Conservation (phyloP, 2,888 invertebrate genomes). For the Digitonthophagus gazella region DNA sequence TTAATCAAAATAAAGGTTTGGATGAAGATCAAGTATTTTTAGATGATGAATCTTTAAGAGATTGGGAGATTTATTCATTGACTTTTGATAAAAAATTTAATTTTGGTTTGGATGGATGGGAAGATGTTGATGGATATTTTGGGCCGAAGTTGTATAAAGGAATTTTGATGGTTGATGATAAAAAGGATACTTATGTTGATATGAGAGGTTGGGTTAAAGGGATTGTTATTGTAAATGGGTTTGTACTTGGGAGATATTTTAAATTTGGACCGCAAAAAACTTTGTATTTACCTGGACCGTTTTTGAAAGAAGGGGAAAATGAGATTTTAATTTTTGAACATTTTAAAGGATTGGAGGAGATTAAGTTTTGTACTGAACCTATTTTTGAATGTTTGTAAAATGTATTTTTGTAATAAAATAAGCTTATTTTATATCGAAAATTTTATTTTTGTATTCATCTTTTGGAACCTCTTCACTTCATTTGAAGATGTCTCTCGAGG, state of each 20-base stretch:
- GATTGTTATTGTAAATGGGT: slow-evolving; percentile 75
- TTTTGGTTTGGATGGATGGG: slow-evolving; percentile 39
- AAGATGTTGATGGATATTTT: too few relatives aligned
- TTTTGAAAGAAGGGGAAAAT: slow-evolving; percentile 57
- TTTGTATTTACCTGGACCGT: slow-evolving; percentile 75
- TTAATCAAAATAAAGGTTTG: slow-evolving; percentile 48
- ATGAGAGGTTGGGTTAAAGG: slow-evolving; percentile 80
- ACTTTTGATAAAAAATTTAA: slow-evolving; percentile 55
- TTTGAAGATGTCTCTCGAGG: too few relatives aligned
- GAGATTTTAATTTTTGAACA: slow-evolving; percentile 43
- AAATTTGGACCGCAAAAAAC: slow-evolving; percentile 77
- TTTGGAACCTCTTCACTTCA: too few relatives aligned
- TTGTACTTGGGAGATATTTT: slow-evolving; percentile 84
- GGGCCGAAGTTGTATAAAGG: slow-evolving; percentile 59
- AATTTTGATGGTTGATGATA: slow-evolving; percentile 49
- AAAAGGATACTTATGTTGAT: slow-evolving; percentile 70
- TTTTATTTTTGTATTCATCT: too few relatives aligned
- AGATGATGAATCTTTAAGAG: slow-evolving; percentile 45
- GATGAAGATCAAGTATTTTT: slow-evolving; percentile 51
- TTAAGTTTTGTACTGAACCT: slow-evolving; percentile 36
- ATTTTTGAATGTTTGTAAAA: too few relatives aligned
- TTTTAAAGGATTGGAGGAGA: slow-evolving; percentile 31
- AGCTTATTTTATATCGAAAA: too few relatives aligned
- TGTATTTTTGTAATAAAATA: too few relatives aligned
- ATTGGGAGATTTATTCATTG: slow-evolving; percentile 54